phyloP scores from a whole-genome alignment of 2,797 vertebrate species.

The Muscicapa comitata region DNA sequence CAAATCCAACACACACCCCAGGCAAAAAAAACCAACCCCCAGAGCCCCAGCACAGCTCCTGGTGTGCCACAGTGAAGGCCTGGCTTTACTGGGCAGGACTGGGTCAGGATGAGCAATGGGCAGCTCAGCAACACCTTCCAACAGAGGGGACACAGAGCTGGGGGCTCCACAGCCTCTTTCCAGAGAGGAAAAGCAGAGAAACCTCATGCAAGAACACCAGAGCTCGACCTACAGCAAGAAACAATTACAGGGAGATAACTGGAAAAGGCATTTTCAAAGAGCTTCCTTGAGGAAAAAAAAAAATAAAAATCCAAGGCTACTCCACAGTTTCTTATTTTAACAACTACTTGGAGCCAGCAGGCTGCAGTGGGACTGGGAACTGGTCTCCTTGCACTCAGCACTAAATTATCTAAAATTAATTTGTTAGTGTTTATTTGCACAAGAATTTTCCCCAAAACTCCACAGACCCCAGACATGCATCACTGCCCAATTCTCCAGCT shows the following conservation, averaged over 20 bases:
- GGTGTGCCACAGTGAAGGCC: fast-evolving
- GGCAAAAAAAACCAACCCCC: fast-evolving
- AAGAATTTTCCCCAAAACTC: neutral
- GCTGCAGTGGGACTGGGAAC: neutral
- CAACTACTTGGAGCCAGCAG: neutral
- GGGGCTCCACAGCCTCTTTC: neutral
- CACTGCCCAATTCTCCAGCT: neutral
- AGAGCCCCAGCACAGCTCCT: neutral
- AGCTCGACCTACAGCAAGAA: neutral
- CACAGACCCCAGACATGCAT: fast-evolving
- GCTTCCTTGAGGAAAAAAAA: neutral
- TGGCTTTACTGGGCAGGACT: neutral
- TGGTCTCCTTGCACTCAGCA: neutral
- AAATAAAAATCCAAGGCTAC: neutral
- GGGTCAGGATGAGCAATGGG: fast-evolving
- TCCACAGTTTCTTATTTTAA: neutral
- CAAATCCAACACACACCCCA: neutral
- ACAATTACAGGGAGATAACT: neutral
- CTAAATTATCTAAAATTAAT: neutral
- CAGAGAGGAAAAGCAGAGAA: neutral
- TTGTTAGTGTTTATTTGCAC: fast-evolving
- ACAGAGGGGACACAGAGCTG: neutral
- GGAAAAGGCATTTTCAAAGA: neutral
- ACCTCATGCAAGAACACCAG: neutral
- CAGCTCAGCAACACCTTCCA: neutral